A percentile compares a stretch with the other conserved stretches of the same genome.
These are phyloP conservation scores for Jacana jacana DNA, from an alignment of 2,113 vertebrate species.

Conservation along the genomic window DNA sequence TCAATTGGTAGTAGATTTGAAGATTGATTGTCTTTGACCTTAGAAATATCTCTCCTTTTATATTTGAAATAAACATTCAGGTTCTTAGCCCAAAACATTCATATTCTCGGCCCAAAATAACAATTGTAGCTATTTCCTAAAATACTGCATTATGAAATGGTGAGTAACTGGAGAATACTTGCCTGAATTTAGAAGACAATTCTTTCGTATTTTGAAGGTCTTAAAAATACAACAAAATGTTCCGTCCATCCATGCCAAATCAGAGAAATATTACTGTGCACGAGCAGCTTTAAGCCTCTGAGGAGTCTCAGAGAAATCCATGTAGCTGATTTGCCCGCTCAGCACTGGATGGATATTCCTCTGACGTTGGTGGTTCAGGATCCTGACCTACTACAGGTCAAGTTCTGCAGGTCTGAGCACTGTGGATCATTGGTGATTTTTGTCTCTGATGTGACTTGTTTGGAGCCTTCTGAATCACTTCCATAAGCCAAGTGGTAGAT, in stretches of 20 bases:
- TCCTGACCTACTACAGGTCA: background rate
- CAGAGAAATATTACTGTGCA: background rate
- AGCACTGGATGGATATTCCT: fast-evolving
- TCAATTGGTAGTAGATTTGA: background rate
- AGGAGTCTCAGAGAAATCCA: background rate
- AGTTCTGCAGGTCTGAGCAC: background rate
- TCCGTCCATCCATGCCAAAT: background rate
- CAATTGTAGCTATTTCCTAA: background rate
- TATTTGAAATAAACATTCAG: background rate
- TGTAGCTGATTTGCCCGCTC: background rate
- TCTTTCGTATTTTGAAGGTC: background rate
- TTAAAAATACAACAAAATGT: background rate
- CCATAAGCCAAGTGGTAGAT: background rate
- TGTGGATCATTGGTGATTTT: background rate
- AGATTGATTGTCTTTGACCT: background rate
- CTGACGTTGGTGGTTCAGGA: background rate
- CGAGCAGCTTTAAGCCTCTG: background rate
- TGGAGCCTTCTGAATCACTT: background rate
- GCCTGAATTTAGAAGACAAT: background rate
- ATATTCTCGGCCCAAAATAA: background rate
- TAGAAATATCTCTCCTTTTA: background rate
- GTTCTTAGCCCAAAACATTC: background rate
- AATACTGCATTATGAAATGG: background rate
- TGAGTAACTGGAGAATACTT: background rate
- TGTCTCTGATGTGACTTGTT: background rate